Conservation (phyloP, 2,797 vertebrate species). For the Megalops cyprinoides region DNA sequence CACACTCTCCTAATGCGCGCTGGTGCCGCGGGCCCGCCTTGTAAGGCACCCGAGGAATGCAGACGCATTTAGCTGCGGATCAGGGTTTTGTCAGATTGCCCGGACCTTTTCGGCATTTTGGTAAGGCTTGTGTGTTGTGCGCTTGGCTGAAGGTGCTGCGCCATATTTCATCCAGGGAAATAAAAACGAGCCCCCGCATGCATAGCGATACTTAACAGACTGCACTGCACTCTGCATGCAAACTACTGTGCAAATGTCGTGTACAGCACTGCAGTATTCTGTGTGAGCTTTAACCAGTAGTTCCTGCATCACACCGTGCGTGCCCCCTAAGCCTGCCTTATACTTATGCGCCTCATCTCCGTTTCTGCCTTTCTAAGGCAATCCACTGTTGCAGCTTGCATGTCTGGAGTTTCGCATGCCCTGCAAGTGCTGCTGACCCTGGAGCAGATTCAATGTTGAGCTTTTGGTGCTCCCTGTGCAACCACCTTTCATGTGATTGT, state of each 20-base stretch:
- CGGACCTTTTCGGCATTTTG: slow-evolving; percentile 39
- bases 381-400: neutral
- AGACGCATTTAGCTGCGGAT: slow-evolving; percentile 57
- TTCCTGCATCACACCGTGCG: neutral
- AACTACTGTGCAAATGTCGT: neutral
- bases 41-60: slow-evolving; percentile 59
- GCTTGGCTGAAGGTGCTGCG: slow-evolving; percentile 15
- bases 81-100: slow-evolving; percentile 50
- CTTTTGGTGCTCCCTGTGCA: no score
- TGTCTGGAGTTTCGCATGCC: neutral
- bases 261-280: neutral
- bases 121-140: slow-evolving; percentile 32
- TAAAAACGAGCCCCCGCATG: neutral
- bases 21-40: slow-evolving; percentile 15
- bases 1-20: neutral
- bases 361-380: neutral
- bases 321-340: neutral
- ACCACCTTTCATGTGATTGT: no score
- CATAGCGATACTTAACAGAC: neutral
- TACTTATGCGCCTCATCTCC: no score
- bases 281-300: neutral
- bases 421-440: neutral
- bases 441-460: neutral
- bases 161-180: neutral
- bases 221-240: neutral